These are phyloP conservation scores for Rhamnusium bicolor DNA, from an alignment of 2,888 invertebrate genomes.

Conservation along the genomic window DNA sequence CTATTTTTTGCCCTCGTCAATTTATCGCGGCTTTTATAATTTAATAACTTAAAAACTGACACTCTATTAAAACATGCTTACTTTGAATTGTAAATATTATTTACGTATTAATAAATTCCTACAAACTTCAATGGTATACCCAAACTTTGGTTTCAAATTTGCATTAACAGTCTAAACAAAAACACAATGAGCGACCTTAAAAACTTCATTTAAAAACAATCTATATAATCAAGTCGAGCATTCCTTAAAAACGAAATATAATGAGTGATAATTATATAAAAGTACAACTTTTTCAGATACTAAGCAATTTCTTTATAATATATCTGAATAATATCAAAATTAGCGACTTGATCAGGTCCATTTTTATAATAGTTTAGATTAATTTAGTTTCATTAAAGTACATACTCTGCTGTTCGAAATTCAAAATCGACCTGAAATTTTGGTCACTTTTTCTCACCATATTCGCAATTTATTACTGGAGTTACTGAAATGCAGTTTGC, in stretches of 20 bases:
- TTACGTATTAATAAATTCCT: slow-evolving; percentile 64
- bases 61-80: slow-evolving; percentile 66
- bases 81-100: slow-evolving; percentile 67
- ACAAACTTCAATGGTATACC: slow-evolving; percentile 51
- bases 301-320: too few species aligned
- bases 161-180: slow-evolving; percentile 54
- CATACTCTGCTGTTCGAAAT: too few species aligned
- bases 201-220: slow-evolving; percentile 42
- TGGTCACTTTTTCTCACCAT: too few species aligned
- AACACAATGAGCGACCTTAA: slow-evolving; percentile 51
- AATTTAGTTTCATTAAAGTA: too few species aligned
- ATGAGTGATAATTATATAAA: not conserved
- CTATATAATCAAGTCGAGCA: not conserved
- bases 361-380: too few species aligned
- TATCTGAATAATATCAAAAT: too few species aligned
- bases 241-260: not conserved
- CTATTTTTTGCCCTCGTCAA: slow-evolving; percentile 50
- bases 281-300: too few species aligned
- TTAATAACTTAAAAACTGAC: slow-evolving; percentile 59
- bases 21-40: slow-evolving; percentile 52
- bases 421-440: too few species aligned
- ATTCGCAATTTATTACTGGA: too few species aligned
- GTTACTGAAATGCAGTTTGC: too few species aligned
- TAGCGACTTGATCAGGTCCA: too few species aligned
- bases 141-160: slow-evolving; percentile 57